Evolutionary conservation across 2,113 vertebrate genomes (phyloP).

Genomic region (Perccottus glenii): DNA sequence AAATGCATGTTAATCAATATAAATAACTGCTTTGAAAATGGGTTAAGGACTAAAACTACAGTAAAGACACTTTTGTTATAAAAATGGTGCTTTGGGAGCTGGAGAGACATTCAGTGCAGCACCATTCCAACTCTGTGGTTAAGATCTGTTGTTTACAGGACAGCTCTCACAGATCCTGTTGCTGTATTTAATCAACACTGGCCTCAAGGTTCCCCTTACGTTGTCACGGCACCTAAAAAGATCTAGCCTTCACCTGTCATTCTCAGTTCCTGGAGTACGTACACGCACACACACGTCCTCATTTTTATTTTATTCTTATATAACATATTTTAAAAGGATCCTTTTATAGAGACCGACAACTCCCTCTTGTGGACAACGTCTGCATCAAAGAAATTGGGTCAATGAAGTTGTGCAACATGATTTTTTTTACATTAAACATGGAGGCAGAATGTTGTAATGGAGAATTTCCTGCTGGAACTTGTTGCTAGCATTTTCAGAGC

Average conservation of each 20-base stretch:
- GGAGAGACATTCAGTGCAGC: no score
- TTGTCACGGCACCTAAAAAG: neutral
- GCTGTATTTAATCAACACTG: conserved; percentile 7
- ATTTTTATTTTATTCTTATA: no score
- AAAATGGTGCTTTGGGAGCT: no score
- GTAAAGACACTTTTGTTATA: no score
- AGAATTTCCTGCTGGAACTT: neutral
- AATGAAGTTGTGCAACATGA: neutral
- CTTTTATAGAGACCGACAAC: neutral
- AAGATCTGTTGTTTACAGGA: neutral
- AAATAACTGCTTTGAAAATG: no score
- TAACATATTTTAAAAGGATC: no score
- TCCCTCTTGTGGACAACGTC: conserved; percentile 23
- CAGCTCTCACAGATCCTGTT: neutral
- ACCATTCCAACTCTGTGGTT: neutral
- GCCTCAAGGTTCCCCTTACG: neutral
- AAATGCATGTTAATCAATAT: no score
- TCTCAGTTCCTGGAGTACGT: neutral
- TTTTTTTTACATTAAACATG: neutral
- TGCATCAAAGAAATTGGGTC: neutral
- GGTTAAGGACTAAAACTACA: no score
- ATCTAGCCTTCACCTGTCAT: neutral
- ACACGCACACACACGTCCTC: no score
- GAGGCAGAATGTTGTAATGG: no score
- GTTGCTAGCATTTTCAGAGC: no score